Percentiles rank a stretch among this genome's conserved stretches.
phyloP scores from a whole-genome alignment of 2,888 invertebrate species.

The Masnerella sp. region DNA sequence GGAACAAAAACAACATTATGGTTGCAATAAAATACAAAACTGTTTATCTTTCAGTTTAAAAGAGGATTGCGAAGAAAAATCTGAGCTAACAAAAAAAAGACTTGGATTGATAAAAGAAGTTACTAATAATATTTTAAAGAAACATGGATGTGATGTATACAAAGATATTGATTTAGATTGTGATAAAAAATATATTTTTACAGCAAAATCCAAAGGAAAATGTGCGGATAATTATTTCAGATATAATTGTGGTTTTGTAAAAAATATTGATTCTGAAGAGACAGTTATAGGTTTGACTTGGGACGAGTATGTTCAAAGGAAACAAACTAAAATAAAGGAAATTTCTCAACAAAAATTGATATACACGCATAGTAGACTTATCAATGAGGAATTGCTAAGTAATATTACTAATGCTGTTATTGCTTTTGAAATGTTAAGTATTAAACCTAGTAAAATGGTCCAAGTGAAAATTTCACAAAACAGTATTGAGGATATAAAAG shows the following conservation, averaged over 20 bases:
- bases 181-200: conserved; percentile 75
- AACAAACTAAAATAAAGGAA: conserved; percentile 33
- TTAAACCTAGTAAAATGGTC: conserved; percentile 82
- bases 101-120: conserved; percentile 74
- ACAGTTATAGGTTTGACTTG: conserved; percentile 79
- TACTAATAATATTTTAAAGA: conserved; percentile 72
- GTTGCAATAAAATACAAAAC: conserved; percentile 56
- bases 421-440: conserved; percentile 84
- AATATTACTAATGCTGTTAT: conserved; percentile 84
- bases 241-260: conserved; percentile 81
- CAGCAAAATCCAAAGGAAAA: conserved; percentile 77
- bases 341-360: conserved; percentile 62
- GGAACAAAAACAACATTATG: conserved; percentile 68
- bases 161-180: conserved; percentile 66
- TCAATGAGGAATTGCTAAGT: conserved; percentile 79
- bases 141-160: conserved; percentile 67
- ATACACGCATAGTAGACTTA: not conserved
- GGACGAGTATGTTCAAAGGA: conserved; percentile 77
- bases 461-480: conserved; percentile 78
- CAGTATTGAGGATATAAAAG: conserved; percentile 76
- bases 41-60: conserved; percentile 59
- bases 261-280: conserved; percentile 80
- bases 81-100: conserved; percentile 74
- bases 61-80: conserved; percentile 67
- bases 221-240: conserved; percentile 62